These are phyloP conservation scores for Calliphora vicina DNA, from an alignment of 1,140 invertebrate genomes.

Conservation along the genomic window DNA sequence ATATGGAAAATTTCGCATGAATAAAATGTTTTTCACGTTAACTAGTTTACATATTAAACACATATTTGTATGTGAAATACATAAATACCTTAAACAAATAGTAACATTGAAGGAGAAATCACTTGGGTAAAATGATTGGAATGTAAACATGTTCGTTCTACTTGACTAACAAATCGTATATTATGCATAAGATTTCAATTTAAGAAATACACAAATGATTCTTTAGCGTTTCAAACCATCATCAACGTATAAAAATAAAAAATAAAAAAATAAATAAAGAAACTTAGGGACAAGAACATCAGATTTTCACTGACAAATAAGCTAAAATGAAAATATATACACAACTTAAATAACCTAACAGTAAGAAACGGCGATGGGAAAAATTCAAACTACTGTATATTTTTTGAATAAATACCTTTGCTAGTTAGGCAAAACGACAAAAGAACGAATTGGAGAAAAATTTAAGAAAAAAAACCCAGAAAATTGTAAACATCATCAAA, in stretches of 20 bases:
- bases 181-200: background rate
- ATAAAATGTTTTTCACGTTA: too few species aligned
- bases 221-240: background rate
- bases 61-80: background rate
- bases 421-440: background rate
- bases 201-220: background rate
- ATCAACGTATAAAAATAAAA: background rate
- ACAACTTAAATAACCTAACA: background rate
- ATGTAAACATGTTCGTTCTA: background rate
- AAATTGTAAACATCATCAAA: conserved; percentile 30
- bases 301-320: background rate
- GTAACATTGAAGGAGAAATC: background rate
- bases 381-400: background rate
- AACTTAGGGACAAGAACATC: background rate
- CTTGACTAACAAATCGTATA: background rate
- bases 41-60: too few species aligned
- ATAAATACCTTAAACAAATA: background rate
- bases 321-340: background rate
- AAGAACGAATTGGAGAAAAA: background rate
- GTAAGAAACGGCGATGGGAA: background rate
- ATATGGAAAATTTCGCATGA: too few species aligned
- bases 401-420: background rate
- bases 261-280: background rate
- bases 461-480: conserved; percentile 4
- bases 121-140: background rate